Base-by-base conservation (phyloP, 2,113 vertebrate genomes). In the Mormyrus lacerda region DNA sequence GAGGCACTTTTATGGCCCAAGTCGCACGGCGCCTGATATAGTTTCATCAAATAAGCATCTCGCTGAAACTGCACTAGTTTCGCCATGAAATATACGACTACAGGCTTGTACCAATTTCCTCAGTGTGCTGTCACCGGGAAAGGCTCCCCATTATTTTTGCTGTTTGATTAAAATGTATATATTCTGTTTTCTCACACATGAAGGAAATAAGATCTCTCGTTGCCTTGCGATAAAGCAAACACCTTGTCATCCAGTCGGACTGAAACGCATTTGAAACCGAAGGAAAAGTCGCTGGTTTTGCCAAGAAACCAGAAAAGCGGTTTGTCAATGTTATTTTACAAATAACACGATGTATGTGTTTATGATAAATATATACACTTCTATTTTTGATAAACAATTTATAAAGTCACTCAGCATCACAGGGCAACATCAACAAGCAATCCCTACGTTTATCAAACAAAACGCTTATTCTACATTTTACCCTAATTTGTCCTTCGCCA, bases 161-260 rank as follows among this genome's bases (percentile, higher is more conserved):
- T 48, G 39, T 87, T 44, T 44, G 19, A 24, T 39, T 53, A 24
- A 47, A 79, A 48, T 45, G 84, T 61, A 85, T 21, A 19, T 48
- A 27, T 65, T 53, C 47, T 76, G 58, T 76, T 42, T 87, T 42
- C 24, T n/a, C 89, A 73, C 21, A 24, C 47, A 24, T 79, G 35
- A 89, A 44, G 21, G 85, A 76, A 87, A 87, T 53, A 42, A 53
- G 7, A 39, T 85, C 42, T 89, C 8, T 27, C 31, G 48, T 50
- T 90, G 61, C 44, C 50, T 89, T 85, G 17, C 84, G 50, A 87
- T 89, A 87, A 79, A 44, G 45, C 61, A 87, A 87, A 90, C 61
- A 79, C 35, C 51, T 61, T 61, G 39, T 89, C 88, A 35, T 89
- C 79, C 17, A 47, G 7, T 79, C 8, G 17, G 27, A 21, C 88